These are phyloP conservation scores for Dendropsophus ebraccatus DNA, from an alignment of 2,113 vertebrate genomes.

Conservation along the genomic window DNA sequence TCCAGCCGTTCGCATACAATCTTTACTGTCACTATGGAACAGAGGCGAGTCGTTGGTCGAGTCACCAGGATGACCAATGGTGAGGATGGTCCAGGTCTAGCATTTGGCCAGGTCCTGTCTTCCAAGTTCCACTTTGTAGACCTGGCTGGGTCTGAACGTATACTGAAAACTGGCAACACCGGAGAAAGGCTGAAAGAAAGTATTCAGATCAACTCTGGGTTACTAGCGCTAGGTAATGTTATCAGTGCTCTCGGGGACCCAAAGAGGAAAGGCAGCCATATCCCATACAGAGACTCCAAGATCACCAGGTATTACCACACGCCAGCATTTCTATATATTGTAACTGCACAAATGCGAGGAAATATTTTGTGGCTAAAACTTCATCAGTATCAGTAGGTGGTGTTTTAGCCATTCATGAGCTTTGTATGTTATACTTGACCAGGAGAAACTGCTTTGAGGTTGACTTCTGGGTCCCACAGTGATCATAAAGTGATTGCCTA, in stretches of 20 bases:
- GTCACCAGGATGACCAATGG: conserved; percentile 61
- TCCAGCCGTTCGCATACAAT: conserved; percentile 96
- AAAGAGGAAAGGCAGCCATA: conserved; percentile 87
- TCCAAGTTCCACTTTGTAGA: conserved; percentile 98
- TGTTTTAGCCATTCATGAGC: too few species aligned
- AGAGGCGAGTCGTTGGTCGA: conserved; percentile 81
- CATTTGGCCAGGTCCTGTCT: conserved; percentile 79
- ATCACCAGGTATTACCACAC: conserved; percentile 84
- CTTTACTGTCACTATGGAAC: conserved; percentile 92
- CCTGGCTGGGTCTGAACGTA: conserved; percentile 91
- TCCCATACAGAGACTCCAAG: conserved; percentile 97
- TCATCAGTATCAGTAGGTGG: too few species aligned
- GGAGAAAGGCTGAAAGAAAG: conserved; percentile 94
- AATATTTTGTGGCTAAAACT: too few species aligned
- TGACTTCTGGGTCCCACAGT: too few species aligned
- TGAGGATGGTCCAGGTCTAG: background rate
- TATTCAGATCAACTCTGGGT: conserved; percentile 95
- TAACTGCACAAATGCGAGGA: too few species aligned
- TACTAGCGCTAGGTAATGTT: conserved; percentile 92
- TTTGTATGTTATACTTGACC: too few species aligned
- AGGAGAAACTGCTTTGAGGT: too few species aligned
- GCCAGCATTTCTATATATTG: too few species aligned
- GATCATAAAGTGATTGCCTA: too few species aligned
- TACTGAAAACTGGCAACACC: conserved; percentile 89
- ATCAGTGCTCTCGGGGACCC: conserved; percentile 94